Percentiles rank a stretch among this genome's conserved stretches.
Conservation (phyloP, 2,113 vertebrate species). For the Eonycteris spelaea region DNA sequence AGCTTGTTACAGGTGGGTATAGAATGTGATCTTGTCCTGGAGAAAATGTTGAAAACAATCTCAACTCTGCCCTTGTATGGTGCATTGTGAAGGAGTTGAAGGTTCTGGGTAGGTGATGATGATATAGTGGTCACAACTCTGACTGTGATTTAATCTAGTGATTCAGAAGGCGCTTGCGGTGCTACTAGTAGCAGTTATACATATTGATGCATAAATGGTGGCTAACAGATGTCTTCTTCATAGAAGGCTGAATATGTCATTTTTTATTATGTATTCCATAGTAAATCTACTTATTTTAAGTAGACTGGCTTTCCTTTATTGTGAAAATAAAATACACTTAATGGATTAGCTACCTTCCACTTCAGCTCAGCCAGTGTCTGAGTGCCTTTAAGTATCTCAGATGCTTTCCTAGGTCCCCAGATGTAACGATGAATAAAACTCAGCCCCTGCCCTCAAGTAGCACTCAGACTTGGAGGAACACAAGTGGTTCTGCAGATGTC, state of each 20-base stretch:
- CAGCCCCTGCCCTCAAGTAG: neutral
- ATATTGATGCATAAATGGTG: neutral
- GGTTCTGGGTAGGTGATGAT: neutral
- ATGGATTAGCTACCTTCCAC: neutral
- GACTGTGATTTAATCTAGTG: neutral
- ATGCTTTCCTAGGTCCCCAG: neutral
- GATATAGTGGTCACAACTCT: neutral
- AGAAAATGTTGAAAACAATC: neutral
- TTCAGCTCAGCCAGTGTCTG: neutral
- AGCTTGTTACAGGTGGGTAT: constrained; percentile 94
- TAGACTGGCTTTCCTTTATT: constrained; percentile 9
- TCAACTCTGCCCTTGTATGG: neutral
- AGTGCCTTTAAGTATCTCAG: neutral
- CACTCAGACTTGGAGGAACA: neutral
- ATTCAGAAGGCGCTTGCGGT: neutral
- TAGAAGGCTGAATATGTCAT: neutral
- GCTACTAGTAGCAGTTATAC: neutral
- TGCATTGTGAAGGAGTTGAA: neutral
- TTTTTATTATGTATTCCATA: neutral
- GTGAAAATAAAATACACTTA: constrained; percentile 18
- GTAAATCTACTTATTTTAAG: constrained; percentile 26
- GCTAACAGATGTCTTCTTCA: constrained; percentile 3
- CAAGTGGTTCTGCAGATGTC: neutral
- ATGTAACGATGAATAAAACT: neutral
- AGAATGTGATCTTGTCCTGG: neutral